A percentile compares a stretch with the other conserved stretches of the same genome.
These are phyloP conservation scores for Helobdella robusta DNA, from an alignment of 2,888 invertebrate genomes.

Conservation along the genomic window DNA sequence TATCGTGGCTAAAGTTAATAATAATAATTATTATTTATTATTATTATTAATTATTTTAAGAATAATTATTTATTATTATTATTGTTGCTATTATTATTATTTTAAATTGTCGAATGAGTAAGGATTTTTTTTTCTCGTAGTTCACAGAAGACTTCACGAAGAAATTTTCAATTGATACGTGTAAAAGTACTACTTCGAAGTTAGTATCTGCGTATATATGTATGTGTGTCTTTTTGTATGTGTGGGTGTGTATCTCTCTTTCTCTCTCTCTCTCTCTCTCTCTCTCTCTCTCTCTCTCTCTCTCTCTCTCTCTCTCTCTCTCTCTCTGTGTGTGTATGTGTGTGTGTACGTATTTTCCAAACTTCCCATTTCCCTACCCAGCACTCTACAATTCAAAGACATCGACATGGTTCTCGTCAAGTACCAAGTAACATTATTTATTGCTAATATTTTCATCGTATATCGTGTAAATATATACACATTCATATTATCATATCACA, in stretches of 20 bases:
- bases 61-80: background rate
- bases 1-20: conserved; percentile 13
- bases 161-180: conserved; percentile 7
- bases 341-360: background rate
- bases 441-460: too few species aligned
- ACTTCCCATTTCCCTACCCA: background rate
- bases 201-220: conserved; percentile 9
- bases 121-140: too few species aligned
- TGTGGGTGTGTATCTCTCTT: conserved; percentile 9
- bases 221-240: conserved; percentile 6
- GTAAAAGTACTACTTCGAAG: conserved; percentile 4
- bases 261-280: background rate
- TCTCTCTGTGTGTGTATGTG: conserved; percentile 10
- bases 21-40: background rate
- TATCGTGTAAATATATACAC: too few species aligned
- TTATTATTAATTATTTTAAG: background rate
- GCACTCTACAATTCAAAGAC: conserved; percentile 8
- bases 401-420: conserved; percentile 13
- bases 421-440: conserved; percentile 10
- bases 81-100: background rate
- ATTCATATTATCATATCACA: background rate
- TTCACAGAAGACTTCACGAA: conserved; percentile 5
- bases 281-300: background rate
- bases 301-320: background rate
- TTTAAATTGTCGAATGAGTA: background rate